A percentile compares a stretch with the other conserved stretches of the same genome.
Conservation (phyloP, 2,797 vertebrate genomes). For the Schizopygopsis malacanthus region DNA sequence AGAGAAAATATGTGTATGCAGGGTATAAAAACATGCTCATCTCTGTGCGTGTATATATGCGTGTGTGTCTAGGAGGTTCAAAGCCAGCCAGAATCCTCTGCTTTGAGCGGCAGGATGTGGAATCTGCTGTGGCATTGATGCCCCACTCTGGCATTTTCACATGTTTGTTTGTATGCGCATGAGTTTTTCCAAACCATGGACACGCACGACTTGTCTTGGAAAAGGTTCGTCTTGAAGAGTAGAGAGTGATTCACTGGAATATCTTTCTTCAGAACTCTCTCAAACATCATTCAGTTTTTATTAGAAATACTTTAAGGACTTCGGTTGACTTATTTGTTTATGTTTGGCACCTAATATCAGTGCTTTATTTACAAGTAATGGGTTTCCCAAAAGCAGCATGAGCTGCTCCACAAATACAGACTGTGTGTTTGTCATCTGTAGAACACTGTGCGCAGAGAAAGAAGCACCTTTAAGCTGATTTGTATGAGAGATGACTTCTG, state of each 20-base stretch:
- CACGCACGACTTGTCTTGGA: slow-evolving; percentile 10
- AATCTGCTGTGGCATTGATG: slow-evolving; percentile 72
- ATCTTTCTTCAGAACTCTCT: neutral
- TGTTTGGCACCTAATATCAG: slow-evolving; percentile 12
- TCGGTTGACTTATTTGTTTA: neutral
- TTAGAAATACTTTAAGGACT: slow-evolving; percentile 10
- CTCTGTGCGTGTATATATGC: slow-evolving; percentile 75
- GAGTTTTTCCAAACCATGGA: slow-evolving; percentile 7
- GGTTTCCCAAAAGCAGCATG: neutral
- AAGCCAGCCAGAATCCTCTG: slow-evolving; percentile 75
- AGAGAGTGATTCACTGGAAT: neutral
- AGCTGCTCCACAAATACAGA: neutral
- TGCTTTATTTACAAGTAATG: neutral
- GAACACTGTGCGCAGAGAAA: neutral
- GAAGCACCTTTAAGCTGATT: neutral
- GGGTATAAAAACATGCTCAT: slow-evolving; percentile 78
- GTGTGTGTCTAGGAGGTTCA: slow-evolving; percentile 78
- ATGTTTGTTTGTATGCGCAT: slow-evolving; percentile 14
- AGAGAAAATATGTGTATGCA: slow-evolving; percentile 47
- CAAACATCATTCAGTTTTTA: slow-evolving; percentile 15
- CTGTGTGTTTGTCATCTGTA: slow-evolving; percentile 9
- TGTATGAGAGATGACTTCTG: neutral
- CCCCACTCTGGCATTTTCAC: neutral
- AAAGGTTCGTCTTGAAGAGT: neutral
- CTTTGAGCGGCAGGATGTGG: slow-evolving; percentile 75